Evolutionary conservation across 2,113 vertebrate genomes (phyloP).

Genomic region (Meriones unguiculatus): DNA sequence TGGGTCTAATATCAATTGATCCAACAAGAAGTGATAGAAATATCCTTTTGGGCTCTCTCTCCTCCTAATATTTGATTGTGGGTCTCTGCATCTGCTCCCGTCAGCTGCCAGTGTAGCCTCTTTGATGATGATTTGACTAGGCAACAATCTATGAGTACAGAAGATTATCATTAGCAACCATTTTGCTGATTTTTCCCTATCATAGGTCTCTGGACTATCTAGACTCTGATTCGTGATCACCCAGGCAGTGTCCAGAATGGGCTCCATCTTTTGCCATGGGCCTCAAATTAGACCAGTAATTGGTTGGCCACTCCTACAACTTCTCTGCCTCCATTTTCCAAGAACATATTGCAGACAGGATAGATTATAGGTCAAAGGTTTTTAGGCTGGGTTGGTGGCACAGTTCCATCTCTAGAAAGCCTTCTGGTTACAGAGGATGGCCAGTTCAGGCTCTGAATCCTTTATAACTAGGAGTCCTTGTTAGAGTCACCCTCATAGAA

Average conservation of each 20-base stretch:
- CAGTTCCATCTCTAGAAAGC: not conserved
- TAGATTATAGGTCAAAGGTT: not conserved
- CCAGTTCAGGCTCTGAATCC: not conserved
- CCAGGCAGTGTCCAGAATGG: not conserved
- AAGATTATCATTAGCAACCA: not conserved
- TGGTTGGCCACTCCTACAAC: not conserved
- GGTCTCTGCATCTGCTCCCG: not conserved
- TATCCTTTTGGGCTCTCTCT: not conserved
- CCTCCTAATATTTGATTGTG: not conserved
- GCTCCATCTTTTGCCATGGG: not conserved
- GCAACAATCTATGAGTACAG: not conserved
- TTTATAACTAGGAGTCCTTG: not conserved
- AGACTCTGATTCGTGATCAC: not conserved
- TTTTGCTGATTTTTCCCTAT: not conserved
- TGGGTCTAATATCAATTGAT: too few species aligned
- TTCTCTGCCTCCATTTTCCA: not conserved
- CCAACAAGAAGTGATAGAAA: too few species aligned
- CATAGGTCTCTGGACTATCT: not conserved
- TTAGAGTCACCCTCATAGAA: not conserved
- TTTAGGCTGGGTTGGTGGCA: not conserved
- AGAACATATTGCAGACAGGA: not conserved
- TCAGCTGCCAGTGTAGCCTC: not conserved
- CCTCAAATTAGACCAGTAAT: not conserved
- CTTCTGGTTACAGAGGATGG: not conserved
- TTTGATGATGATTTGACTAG: not conserved